Percentiles rank a stretch among this genome's conserved stretches.
Evolutionary conservation across 1,140 invertebrate species (phyloP).

Genomic region (Trachelipus rathkii): DNA sequence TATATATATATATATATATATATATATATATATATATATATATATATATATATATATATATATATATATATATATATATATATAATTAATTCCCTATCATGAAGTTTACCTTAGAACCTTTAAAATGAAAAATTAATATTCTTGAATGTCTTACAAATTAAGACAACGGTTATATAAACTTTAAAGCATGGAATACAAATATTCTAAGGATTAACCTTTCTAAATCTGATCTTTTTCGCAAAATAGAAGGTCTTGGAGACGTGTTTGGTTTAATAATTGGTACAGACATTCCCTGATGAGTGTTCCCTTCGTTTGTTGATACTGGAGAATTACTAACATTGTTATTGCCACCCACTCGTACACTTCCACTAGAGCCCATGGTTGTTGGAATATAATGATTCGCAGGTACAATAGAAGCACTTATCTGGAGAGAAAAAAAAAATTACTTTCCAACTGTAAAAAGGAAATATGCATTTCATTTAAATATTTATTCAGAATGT

Average conservation of each 20-base stretch:
- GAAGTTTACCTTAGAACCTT: no score
- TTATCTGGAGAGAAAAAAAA: neutral
- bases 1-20: no score
- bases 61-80: no score
- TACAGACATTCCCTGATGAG: constrained; percentile 21
- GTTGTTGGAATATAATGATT: neutral
- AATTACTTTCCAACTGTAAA: no score
- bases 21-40: no score
- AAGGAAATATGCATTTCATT: no score
- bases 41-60: no score
- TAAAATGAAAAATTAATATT: no score
- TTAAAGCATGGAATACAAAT: constrained; percentile 19
- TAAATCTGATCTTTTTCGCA: constrained; percentile 60
- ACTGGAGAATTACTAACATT: neutral
- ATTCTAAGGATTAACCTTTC: constrained; percentile 54
- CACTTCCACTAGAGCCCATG: neutral
- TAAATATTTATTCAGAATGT: no score
- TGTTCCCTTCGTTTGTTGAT: neutral
- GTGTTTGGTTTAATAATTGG: constrained; percentile 57
- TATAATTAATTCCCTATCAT: no score
- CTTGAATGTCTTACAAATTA: no score
- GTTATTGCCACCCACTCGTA: neutral
- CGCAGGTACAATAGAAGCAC: neutral
- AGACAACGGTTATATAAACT: no score
- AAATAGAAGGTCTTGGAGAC: constrained; percentile 64